Conservation (phyloP, 2,797 vertebrate species). For the Simalia tracyae region DNA sequence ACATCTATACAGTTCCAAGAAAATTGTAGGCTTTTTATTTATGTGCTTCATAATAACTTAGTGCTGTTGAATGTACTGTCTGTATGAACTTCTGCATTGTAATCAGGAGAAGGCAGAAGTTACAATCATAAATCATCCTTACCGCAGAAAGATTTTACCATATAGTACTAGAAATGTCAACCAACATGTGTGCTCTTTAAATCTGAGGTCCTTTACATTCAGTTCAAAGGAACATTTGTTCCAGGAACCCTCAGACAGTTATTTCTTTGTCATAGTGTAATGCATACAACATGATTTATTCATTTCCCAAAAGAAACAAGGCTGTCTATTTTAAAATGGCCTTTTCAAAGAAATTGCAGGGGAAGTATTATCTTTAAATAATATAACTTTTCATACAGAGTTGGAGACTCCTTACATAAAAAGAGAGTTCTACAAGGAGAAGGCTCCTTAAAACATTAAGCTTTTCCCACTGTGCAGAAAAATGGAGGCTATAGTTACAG, state of each 20-base stretch:
- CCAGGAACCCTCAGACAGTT: neutral
- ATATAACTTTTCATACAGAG: neutral
- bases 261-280: neutral
- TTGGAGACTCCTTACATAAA: neutral
- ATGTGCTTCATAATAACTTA: neutral
- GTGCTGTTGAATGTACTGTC: neutral
- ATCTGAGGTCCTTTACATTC: neutral
- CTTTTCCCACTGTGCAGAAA: neutral
- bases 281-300: neutral
- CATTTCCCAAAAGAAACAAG: neutral
- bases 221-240: neutral
- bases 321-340: neutral
- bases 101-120: neutral
- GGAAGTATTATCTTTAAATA: constrained; percentile 1
- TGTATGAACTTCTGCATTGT: neutral
- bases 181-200: neutral
- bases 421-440: neutral
- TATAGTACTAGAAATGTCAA: neutral
- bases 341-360: neutral
- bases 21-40: neutral
- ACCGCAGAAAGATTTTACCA: neutral
- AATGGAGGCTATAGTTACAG: neutral
- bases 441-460: neutral
- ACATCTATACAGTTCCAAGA: neutral
- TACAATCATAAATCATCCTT: neutral